Evolutionary conservation across 2,888 invertebrate genomes (phyloP), one percentile per base, ranked within the genome.

Genomic region (Lysandra bellargus): DNA sequence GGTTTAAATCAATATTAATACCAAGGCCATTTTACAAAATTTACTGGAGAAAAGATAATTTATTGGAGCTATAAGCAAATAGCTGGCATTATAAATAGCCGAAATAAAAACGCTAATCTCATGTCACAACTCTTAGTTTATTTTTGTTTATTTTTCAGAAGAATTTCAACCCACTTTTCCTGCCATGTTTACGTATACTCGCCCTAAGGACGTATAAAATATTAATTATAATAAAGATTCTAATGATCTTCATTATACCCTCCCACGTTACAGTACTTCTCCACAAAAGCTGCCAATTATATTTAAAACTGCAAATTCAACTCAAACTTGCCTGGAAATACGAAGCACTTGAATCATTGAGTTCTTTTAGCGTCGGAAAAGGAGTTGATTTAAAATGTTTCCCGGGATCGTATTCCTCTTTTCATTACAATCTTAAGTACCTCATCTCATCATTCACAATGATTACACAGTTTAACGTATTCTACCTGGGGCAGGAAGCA

Each of bases 331-430:
- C 0, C 33, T 33, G 9, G 14, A 14, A 69, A 64, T 37, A 69
- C 33, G 61, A 69, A 69, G 3, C 14, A 69, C 14, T 69, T 14
- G 14, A 69, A 33, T 69, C 69, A 69, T 69, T 69, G 69, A 69
- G 33, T 33, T 64, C 30, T 64, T 64, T 64, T 64, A 30, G 33
- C 69, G 33, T 14, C 12, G 33, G 69, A 69, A 69, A 9, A n/a
- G 23, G 64, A 64, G 69, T 69, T 69, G 69, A 69, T 69, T 69
- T 69, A 69, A 69, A 69, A 69, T 69, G 69, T 69, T 69, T 69
- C 33, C 33, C 33, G 33, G 69, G 33, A 33, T 12, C 33, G 33
- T 9, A 4, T 69, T 33, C 69, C 69, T 14, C 14, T 69, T 69
- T 69, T 69, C 69, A 69, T 69, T 69, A 69, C 69, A 33, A 69